phyloP scores from a whole-genome alignment of 2,113 vertebrate genomes.

The Arizona elegans region DNA sequence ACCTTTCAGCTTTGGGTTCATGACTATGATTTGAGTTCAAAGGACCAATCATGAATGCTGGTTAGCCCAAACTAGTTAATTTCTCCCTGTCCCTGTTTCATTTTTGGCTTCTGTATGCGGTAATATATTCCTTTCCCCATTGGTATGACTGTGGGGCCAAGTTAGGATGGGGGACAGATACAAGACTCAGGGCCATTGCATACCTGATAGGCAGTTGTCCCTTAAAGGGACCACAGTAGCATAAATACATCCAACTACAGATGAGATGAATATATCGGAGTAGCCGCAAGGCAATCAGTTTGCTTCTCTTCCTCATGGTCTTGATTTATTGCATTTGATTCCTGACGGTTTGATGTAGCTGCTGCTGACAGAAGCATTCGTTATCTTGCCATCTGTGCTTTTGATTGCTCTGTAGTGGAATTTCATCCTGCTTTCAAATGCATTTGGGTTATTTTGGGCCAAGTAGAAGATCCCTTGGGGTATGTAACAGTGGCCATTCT shows the following conservation, averaged over 20 bases:
- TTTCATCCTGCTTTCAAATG: background rate
- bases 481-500: background rate
- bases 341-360: background rate
- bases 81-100: background rate
- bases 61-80: background rate
- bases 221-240: background rate
- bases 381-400: background rate
- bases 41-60: background rate
- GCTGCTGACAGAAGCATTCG: background rate
- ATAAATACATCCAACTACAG: background rate
- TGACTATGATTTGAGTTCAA: background rate
- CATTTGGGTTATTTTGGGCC: background rate
- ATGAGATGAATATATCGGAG: background rate
- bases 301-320: background rate
- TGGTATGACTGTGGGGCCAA: background rate
- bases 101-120: background rate
- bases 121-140: background rate
- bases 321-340: constrained; percentile 1
- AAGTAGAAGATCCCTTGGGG: background rate
- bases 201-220: background rate
- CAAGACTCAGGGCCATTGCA: background rate
- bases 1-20: background rate
- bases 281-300: background rate
- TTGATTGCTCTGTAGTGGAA: background rate
- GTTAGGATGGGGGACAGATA: no score